Base-by-base conservation (phyloP, 1,140 invertebrate species). In the Pentalonia nigronervosa region DNA sequence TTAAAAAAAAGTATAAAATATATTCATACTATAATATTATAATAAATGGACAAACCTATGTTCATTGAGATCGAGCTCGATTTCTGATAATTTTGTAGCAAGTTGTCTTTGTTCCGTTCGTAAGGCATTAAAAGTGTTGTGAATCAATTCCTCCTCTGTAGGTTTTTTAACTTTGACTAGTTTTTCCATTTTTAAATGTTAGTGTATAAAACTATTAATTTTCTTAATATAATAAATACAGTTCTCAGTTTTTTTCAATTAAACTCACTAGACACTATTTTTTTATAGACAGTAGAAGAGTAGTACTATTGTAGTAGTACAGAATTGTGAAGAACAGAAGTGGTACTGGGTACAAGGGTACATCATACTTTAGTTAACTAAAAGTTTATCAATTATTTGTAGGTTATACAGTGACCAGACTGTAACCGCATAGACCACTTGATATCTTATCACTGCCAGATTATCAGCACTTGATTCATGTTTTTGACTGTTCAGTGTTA, bases 21-120 rank as follows among this genome's bases (percentile, higher is more conserved):
- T 50, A 17, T 53, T 53, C 4, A 83, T 14, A 21, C 0, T 36
- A 36, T 36, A 36, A 83, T 14, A 21, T 0, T 36, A 36, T 36
- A 36, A 48, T 23, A 86, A 86, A 56, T 50, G 0, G 94, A 94
- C 95, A 96, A 45, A 99, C 98, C 98, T 99, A 96, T 99, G 98
- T 96, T 99, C 98, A 95, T 98, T 98, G 83, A 99, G 96, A 95
- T 99, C 98, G 95, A 97, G 96, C 96, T 99, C 98, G 94, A 99
- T 96, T 96, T 99, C 98, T 9, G 97, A 97, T 93, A 99, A 96
- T 96, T 99, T 99, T 94, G 96, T 97, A 30, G 97, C 97, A 94
- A 99, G 95, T 94, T 96, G 96, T 94, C 98, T 96, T 95, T 99
- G 99, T 95, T 99, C 98, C 94, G 96, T 97, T 94, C 98, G 96